Base-by-base conservation (phyloP, 2,888 invertebrate genomes). In the Lasioglossum oenotherae region DNA sequence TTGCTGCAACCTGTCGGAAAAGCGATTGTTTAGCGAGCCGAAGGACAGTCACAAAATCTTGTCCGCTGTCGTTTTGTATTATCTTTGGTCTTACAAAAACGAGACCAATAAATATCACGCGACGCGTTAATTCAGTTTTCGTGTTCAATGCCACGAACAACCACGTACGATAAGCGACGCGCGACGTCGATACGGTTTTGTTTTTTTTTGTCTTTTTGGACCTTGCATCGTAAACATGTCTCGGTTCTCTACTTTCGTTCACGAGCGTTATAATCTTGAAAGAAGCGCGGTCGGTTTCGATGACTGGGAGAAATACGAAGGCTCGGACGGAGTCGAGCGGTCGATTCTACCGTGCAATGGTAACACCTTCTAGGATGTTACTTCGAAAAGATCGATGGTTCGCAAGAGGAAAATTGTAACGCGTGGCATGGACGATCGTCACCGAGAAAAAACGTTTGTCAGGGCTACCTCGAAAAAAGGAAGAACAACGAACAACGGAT, bases 21-120 rank as follows among this genome's bases (percentile, higher is more conserved):
- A 75, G 31, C 75, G 27, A 38, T 60, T 10, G 46, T 82, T 38
- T 31, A 38, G 72, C 60, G 41, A 49, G 60, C 77, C 53, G 75
- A 78, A 78, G 44, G 57, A 53, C 2, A 19, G 12, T 23, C 75
- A 31, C 71, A 31, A 46, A 67, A 67, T 35, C 35, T 82, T 27
- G 46, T 82, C 60, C 71, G 4, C 41, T 23, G n/a, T 46, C 44
- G 46, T 49, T 49, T 49, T 49, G 10, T n/a, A 53, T 53, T 41
- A 64, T 86, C 49, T 86, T 82, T 78, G 73, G 60, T 60, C 81
- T 84, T 81, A 69, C 71, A 69, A 78, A 82, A 81, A 71, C 73
- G 69, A 87, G 82, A 72, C 78, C 82, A 75, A 46, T 64, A 74
- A 85, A 73, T 67, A 60, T 78, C 73, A 23, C 12, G 23, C 35